phyloP scores from a whole-genome alignment of 2,797 vertebrate genomes.

The Dryobates pubescens region DNA sequence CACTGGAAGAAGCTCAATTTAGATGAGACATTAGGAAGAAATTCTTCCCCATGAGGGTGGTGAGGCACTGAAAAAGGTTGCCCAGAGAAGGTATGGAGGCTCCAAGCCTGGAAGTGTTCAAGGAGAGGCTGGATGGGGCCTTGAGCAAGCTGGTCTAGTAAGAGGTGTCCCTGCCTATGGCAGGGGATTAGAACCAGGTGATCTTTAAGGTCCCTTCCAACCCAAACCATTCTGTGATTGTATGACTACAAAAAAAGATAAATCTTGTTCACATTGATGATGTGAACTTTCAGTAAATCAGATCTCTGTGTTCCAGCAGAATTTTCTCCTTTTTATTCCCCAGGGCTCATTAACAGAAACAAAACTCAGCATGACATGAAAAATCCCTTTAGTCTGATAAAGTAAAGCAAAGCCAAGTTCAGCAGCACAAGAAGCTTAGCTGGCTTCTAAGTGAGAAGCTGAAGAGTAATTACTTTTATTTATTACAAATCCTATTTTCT shows the following conservation, averaged over 20 bases:
- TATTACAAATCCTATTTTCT: not conserved
- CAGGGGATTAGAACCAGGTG: too few species aligned
- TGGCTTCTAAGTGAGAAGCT: not conserved
- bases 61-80: too few species aligned
- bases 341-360: conserved; percentile 24
- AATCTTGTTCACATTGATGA: not conserved
- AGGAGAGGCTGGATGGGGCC: too few species aligned
- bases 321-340: not conserved
- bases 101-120: too few species aligned
- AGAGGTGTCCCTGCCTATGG: too few species aligned
- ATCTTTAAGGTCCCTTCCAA: too few species aligned
- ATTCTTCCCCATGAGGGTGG: too few species aligned
- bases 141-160: too few species aligned
- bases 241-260: not conserved
- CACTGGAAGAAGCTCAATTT: too few species aligned
- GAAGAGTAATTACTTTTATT: conserved; percentile 20
- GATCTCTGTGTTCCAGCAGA: not conserved
- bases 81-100: too few species aligned
- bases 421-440: not conserved
- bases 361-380: conserved; percentile 19
- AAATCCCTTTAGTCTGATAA: conserved; percentile 1
- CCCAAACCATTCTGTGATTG: too few species aligned
- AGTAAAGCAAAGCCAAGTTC: not conserved
- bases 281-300: not conserved
- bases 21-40: too few species aligned